Percentiles rank a stretch among this genome's conserved stretches.
phyloP scores from a whole-genome alignment of 2,888 invertebrate species.

The Nomada hirtipes region DNA sequence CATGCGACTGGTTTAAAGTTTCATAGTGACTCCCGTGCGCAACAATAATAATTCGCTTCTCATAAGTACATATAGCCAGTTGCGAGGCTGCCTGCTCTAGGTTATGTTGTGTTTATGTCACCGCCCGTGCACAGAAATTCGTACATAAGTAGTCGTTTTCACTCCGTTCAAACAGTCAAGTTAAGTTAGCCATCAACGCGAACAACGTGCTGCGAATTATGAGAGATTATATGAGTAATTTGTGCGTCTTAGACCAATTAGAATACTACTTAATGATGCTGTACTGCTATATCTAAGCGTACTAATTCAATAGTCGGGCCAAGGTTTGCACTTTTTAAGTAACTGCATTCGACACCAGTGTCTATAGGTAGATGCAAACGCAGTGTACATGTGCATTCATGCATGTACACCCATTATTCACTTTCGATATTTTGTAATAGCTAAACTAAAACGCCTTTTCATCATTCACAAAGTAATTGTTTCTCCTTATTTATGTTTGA shows the following conservation, averaged over 20 bases:
- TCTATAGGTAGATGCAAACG: neutral
- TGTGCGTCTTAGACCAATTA: conserved; percentile 19
- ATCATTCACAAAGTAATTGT: neutral
- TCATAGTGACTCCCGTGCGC: conserved; percentile 52
- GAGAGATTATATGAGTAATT: conserved; percentile 35
- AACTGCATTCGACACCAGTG: conserved; percentile 23
- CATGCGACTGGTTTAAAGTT: conserved; percentile 67
- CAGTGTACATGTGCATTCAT: neutral
- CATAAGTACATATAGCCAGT: conserved; percentile 1
- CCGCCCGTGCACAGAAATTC: conserved; percentile 24
- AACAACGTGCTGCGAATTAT: conserved; percentile 55
- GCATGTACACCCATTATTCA: conserved; percentile 10
- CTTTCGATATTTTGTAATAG: conserved; percentile 47
- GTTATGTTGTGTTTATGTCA: conserved; percentile 68
- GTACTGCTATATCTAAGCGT: conserved; percentile 33
- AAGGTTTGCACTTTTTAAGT: conserved; percentile 65
- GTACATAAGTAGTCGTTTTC: neutral
- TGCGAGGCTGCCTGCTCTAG: conserved; percentile 44
- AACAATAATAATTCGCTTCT: conserved; percentile 42
- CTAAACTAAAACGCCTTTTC: neutral
- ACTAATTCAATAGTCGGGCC: conserved; percentile 67
- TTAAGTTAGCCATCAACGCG: neutral
- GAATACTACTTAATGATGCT: conserved; percentile 37
- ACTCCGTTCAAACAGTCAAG: neutral
- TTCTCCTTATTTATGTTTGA: neutral